phyloP scores from a whole-genome alignment of 1,140 invertebrate species.

The Pygmarrhopalites habei region DNA sequence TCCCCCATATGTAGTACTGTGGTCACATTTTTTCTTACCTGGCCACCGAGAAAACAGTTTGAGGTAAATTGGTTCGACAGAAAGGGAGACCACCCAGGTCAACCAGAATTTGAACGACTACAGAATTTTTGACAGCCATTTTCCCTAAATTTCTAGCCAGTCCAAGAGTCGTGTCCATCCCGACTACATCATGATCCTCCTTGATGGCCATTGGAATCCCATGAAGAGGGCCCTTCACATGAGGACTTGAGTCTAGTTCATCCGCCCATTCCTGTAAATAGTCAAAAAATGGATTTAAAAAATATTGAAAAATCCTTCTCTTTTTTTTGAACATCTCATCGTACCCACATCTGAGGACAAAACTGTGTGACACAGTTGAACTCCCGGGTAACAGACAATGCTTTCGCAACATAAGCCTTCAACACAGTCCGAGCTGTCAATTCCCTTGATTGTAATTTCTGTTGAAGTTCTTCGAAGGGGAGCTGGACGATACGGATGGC shows the following conservation, averaged over 20 bases:
- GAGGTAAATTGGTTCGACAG: constrained; percentile 39
- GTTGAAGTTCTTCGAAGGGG: background rate
- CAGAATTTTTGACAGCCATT: constrained; percentile 40
- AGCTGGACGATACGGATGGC: too few relatives aligned
- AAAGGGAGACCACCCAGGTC: constrained; percentile 46
- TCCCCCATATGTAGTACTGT: too few relatives aligned
- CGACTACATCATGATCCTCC: constrained; percentile 42
- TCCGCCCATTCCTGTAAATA: constrained; percentile 40
- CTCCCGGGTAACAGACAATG: background rate
- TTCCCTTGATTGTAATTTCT: background rate
- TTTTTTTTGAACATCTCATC: background rate
- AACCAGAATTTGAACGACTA: constrained; percentile 40
- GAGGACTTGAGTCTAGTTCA: constrained; percentile 39
- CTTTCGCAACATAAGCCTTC: constrained; percentile 19
- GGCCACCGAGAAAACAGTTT: constrained; percentile 6
- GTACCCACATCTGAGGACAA: constrained; percentile 26
- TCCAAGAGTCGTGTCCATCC: constrained; percentile 43
- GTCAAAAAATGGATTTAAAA: too few relatives aligned
- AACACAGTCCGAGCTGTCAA: background rate
- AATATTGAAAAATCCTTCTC: background rate
- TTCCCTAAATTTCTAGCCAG: constrained; percentile 40
- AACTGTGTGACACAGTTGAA: constrained; percentile 31
- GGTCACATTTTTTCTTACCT: too few relatives aligned
- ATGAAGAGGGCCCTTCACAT: constrained; percentile 40
- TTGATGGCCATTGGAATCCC: constrained; percentile 44